A percentile compares a stretch with the other conserved stretches of the same genome.
Conservation (phyloP, 2,113 vertebrate genomes). For the Dipodomys ordii region DNA sequence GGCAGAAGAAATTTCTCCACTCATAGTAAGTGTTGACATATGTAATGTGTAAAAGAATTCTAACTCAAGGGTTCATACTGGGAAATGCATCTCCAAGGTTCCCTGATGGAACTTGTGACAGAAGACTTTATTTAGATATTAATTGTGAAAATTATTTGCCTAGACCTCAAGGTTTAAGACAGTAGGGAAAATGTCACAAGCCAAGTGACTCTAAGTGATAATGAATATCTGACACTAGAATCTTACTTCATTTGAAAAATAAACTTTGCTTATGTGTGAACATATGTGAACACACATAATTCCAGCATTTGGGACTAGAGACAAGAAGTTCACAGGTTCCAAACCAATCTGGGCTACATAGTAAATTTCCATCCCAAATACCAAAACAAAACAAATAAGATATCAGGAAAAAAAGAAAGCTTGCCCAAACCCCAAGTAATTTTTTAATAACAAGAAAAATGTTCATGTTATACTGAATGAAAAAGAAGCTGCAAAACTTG, state of each 20-base stretch:
- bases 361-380: background rate
- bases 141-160: background rate
- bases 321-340: too few species aligned
- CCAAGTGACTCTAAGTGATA: background rate
- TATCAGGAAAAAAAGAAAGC: too few species aligned
- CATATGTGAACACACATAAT: too few species aligned
- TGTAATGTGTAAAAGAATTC: conserved; percentile 26
- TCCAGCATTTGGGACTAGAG: too few species aligned
- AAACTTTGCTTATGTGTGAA: too few species aligned
- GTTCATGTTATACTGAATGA: too few species aligned
- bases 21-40: background rate
- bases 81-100: conserved; percentile 6
- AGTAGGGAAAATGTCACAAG: background rate
- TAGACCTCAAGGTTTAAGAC: background rate
- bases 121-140: background rate
- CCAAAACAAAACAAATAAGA: too few species aligned
- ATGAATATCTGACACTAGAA: background rate
- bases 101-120: background rate
- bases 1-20: background rate
- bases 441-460: too few species aligned
- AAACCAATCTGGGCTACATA: too few species aligned
- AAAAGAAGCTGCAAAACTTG: too few species aligned
- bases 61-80: conserved; percentile 5
- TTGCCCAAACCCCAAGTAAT: too few species aligned
- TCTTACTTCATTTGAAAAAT: too few species aligned